Conservation (phyloP, 2,113 vertebrate species). For the Ameiurus melas region DNA sequence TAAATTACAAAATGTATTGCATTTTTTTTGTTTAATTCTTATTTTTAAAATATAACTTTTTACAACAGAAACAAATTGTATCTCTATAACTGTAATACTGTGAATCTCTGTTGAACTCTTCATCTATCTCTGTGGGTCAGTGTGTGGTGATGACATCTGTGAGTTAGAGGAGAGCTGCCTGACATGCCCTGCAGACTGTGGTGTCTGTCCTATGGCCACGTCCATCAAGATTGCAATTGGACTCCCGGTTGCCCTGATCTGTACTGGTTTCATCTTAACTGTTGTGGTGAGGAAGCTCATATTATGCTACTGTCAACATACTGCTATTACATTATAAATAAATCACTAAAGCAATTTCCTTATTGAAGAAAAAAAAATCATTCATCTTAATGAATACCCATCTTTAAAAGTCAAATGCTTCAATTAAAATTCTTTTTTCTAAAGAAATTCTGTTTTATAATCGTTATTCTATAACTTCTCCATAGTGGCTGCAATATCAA, state of each 20-base stretch:
- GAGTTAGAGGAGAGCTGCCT: conserved; percentile 72
- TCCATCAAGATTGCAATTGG: conserved; percentile 71
- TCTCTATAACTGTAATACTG: neutral
- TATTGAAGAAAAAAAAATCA: neutral
- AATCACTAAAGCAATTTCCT: neutral
- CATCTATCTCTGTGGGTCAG: conserved; percentile 54
- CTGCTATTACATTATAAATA: neutral
- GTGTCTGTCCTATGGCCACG: conserved; percentile 73
- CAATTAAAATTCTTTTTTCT: too few relatives aligned
- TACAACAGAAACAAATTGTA: neutral
- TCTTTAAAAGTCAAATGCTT: neutral
- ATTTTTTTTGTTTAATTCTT: too few relatives aligned
- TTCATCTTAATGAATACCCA: neutral
- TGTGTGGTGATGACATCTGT: conserved; percentile 73
- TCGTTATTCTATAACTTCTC: neutral
- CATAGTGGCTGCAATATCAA: conserved; percentile 78
- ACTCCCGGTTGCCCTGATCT: conserved; percentile 72
- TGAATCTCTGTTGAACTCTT: neutral
- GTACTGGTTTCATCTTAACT: conserved; percentile 73
- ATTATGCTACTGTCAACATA: neutral
- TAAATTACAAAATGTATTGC: neutral
- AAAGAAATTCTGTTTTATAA: neutral
- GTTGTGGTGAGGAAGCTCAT: conserved; percentile 66
- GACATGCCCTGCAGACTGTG: conserved; percentile 76
- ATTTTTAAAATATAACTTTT: neutral